A percentile compares a stretch with the other conserved stretches of the same genome.
phyloP scores from a whole-genome alignment of 2,113 vertebrate genomes.

The Salminus brasiliensis region DNA sequence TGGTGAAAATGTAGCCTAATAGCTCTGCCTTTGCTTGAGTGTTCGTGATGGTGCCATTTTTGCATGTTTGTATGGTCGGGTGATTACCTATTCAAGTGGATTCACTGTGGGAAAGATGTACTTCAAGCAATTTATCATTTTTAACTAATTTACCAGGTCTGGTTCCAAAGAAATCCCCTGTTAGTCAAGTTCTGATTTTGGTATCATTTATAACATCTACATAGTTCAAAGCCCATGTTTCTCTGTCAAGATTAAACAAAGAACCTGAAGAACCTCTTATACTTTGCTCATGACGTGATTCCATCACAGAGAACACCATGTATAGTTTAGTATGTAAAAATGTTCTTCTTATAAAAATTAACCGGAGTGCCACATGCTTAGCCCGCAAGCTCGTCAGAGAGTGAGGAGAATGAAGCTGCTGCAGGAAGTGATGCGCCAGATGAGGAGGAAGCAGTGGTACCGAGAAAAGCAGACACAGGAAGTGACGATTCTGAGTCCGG shows the following conservation, averaged over 20 bases:
- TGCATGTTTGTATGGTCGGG: too few relatives aligned
- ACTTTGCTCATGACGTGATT: too few relatives aligned
- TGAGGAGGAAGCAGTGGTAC: constrained; percentile 77
- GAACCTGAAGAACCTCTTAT: too few relatives aligned
- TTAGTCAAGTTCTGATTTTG: too few relatives aligned
- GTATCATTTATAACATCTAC: too few relatives aligned
- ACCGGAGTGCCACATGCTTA: constrained; percentile 37
- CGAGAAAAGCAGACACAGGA: constrained; percentile 70
- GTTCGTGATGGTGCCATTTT: too few relatives aligned
- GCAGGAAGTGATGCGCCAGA: constrained; percentile 75
- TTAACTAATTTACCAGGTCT: background rate
- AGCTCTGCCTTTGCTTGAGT: too few relatives aligned
- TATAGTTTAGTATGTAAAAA: background rate
- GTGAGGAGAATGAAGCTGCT: constrained; percentile 81
- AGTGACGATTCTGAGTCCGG: constrained; percentile 86
- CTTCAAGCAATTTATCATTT: background rate
- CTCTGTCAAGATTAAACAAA: background rate
- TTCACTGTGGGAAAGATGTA: too few relatives aligned
- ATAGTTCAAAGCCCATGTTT: background rate
- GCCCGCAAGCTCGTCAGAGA: constrained; percentile 92
- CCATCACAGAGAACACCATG: background rate
- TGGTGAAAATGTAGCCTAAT: too few relatives aligned
- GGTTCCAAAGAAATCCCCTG: too few relatives aligned
- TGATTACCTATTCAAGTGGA: too few relatives aligned
- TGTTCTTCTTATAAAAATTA: background rate